Base-by-base conservation (phyloP, 2,113 vertebrate species). In the Peucedramus taeniatus region DNA sequence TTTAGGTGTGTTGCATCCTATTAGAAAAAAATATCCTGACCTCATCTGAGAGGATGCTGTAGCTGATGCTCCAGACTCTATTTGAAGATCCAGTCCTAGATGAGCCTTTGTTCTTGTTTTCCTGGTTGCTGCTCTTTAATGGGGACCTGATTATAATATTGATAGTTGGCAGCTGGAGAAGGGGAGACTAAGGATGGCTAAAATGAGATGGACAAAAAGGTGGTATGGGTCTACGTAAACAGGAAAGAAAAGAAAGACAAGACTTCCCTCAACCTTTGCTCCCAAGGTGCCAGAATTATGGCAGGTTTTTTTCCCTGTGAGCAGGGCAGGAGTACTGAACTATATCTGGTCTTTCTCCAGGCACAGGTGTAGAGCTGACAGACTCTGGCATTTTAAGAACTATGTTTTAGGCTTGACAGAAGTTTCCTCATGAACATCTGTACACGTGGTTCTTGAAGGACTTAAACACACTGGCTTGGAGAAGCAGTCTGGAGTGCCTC, bases 391-490 rank as follows among this genome's bases (percentile, higher is more conserved):
- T 56, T 89, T 51, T 69, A 31, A 49, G 44, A 51, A 49, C n/a
- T 53, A 31, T 12, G 7, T 56, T 19, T 75, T 42, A 39, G 21
- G 4, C 11, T 19, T 37, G 39, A 27, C 24, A 66, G 33, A 63
- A 33, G 6, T 57, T 82, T 82, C 15, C 8, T 68, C 31, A 9
- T 49, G 39, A 66, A 12, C 0, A 0, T 61, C 69, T 63, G 13
- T 74, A 37, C 6, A 21, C 0, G 3, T 15, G 22, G 3, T 10
- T 85, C 51, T 83, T 57, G 66, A 49, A 71, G 11, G 40, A 51
- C 45, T 80, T 60, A 39, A 87, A 61, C 3, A 27, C 15, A 10
- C 7, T 0, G 2, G 30, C 9, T 86, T 0, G 3, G 42, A 61
- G 23, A 16, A 63, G 23, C 11, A 66, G 14, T 63, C 31, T 79